These are phyloP conservation scores for Urocynchramus pylzowi DNA, from an alignment of 2,113 vertebrate genomes.

Conservation along the genomic window DNA sequence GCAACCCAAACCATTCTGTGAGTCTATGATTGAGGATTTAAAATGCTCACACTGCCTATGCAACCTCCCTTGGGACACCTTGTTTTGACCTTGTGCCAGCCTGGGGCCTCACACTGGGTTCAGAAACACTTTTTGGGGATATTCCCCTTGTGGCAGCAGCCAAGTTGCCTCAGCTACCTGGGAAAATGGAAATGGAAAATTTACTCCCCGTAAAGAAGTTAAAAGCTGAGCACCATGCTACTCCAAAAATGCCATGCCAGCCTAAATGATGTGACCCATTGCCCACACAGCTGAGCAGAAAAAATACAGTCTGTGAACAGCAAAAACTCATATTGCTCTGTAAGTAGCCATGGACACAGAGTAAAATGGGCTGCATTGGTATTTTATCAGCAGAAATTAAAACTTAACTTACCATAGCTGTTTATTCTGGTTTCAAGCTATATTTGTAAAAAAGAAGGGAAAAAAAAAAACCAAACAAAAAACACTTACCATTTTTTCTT, in stretches of 20 bases:
- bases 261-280: not conserved
- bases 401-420: not conserved
- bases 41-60: not conserved
- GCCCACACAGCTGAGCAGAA: not conserved
- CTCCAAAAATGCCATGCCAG: not conserved
- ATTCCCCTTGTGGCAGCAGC: not conserved
- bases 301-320: not conserved
- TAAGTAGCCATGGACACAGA: not conserved
- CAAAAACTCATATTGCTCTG: not conserved
- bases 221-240: not conserved
- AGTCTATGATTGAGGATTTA: not conserved
- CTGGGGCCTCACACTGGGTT: not conserved
- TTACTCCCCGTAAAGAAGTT: not conserved
- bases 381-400: not conserved
- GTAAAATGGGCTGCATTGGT: not conserved
- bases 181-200: not conserved
- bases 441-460: not conserved
- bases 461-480: rapidly evolving
- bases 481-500: not conserved
- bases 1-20: not conserved
- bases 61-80: not conserved
- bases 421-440: not conserved
- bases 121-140: not conserved
- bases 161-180: not conserved
- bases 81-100: not conserved